Base-by-base conservation (phyloP, 2,888 invertebrate genomes). In the Nomada fucata region DNA sequence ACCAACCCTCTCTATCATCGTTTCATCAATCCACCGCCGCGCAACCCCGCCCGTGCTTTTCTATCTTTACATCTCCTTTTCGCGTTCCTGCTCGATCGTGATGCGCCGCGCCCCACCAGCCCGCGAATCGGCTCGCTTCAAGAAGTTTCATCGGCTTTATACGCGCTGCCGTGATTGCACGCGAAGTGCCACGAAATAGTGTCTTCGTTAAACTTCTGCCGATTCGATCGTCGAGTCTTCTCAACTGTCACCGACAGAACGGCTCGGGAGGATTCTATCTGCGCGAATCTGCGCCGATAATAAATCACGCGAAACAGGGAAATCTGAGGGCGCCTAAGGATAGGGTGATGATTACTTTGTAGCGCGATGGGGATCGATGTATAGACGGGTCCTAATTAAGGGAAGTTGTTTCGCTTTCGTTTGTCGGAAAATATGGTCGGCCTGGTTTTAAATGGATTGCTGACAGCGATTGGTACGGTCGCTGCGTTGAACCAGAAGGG, bases 11-110 rank as follows among this genome's bases (percentile, higher is more conserved):
- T 78, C 57, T 61, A 60, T 68, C 70, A 63, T 50, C 80, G 63
- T 69, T 55, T 61, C 68, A 18, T 65, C 18, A 60, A 42, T 72
- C 69, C 71, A n/a, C 63, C 50, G 44, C 68, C 68, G 65, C 61
- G 15, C 47, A 20, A 20, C 3, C 75, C 47, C 57, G 44, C 55
- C 50, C 9, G 23, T 13, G 77, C 26, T 55, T 53, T 53, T 42
- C 77, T 67, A 76, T 73, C 57, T 69, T 84, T 72, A 74, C 70
- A 82, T 86, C 81, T 72, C 65, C 68, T 75, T 69, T 69, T 72
- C 52, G 29, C 72, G 60, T 53, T 26, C 55, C 44, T 15, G 61
- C 36, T 57, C 57, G 71, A 69, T 76, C 73, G 77, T 55, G 78
- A 68, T 36, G 57, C 50, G 60, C 57, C 57, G 55, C 29, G 44